Percentiles rank a stretch among this genome's conserved stretches.
phyloP scores from a whole-genome alignment of 1,140 invertebrate genomes.

The Steinernema khuongi region DNA sequence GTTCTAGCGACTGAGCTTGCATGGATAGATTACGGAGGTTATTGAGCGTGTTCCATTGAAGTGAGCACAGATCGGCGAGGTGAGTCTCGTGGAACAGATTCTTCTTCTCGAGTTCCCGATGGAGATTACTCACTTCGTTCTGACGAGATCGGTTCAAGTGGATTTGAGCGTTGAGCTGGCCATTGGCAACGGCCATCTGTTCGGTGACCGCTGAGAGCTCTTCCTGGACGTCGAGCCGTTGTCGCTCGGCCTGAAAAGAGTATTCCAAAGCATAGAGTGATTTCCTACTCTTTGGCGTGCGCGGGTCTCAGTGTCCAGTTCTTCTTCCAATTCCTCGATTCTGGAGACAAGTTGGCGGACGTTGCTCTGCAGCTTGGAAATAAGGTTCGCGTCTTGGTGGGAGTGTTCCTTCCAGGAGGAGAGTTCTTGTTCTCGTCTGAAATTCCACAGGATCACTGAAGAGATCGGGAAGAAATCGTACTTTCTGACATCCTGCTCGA shows the following conservation, averaged over 20 bases:
- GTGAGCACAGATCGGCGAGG: slow-evolving; percentile 88
- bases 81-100: slow-evolving; percentile 94
- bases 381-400: slow-evolving; percentile 66
- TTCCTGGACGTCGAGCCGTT: slow-evolving; percentile 84
- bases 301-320: slow-evolving; percentile 91
- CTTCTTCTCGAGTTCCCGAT: slow-evolving; percentile 90
- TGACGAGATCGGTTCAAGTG: slow-evolving; percentile 99
- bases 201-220: slow-evolving; percentile 92
- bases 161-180: slow-evolving; percentile 93
- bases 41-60: slow-evolving; percentile 66
- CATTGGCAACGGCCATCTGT: slow-evolving; percentile 72
- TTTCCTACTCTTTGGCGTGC: slow-evolving; percentile 73
- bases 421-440: slow-evolving; percentile 43
- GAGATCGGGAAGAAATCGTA: background rate
- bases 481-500: slow-evolving; percentile 36
- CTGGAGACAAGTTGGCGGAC: slow-evolving; percentile 93
- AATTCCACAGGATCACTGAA: background rate
- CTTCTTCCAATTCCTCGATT: slow-evolving; percentile 93
- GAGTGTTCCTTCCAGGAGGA: slow-evolving; percentile 36
- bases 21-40: slow-evolving; percentile 47
- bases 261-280: background rate
- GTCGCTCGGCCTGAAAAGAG: slow-evolving; percentile 73
- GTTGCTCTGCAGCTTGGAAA: slow-evolving; percentile 89
- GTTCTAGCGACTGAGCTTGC: slow-evolving; percentile 26
- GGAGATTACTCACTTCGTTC: slow-evolving; percentile 72